Evolutionary conservation across 2,888 invertebrate species (phyloP), one percentile per base, ranked within the genome.

Genomic region (Baronia brevicornis): DNA sequence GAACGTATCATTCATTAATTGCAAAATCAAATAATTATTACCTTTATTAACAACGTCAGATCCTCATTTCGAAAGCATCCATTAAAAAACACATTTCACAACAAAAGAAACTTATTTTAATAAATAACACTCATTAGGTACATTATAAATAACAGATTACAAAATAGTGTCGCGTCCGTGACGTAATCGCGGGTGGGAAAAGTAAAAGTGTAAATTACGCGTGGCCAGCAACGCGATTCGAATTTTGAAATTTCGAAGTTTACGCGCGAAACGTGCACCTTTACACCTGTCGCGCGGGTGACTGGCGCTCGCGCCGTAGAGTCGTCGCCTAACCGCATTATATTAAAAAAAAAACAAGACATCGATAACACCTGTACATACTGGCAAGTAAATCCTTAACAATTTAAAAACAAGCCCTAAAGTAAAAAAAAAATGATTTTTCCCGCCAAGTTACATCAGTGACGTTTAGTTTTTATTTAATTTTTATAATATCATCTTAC

Each of bases 261-360:
- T 33, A 35, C 39, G 38, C 48, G 40, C 39, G 38, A 45, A 27
- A 51, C 74, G 72, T 69, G 67, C 65, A 54, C 51, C 33, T 38
- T 43, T 53, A 51, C 66, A 75, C 75, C 75, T 74, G 74, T 45
- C 64, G 54, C 61, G 60, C 60, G 54, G 57, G 42, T 38, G 45
- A 75, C 73, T 75, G 71, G 50, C 53, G 52, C 59, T 48, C 46
- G 48, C 59, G 47, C 54, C 54, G 46, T 55, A 51, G 57, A 48
- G 56, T 33, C 29, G 28, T 5, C 23, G n/a, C n/a, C n/a, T n/a
- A n/a, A n/a, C n/a, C n/a, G n/a, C n/a, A n/a, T n/a, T n/a, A n/a
- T n/a, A n/a, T n/a, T n/a, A n/a, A n/a, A n/a, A n/a, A n/a, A n/a
- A n/a, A n/a, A n/a, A n/a, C n/a, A n/a, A n/a, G n/a, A n/a, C n/a